These are phyloP conservation scores for Malurus alboscapulatus DNA, from an alignment of 2,113 vertebrate species.

Conservation along the genomic window DNA sequence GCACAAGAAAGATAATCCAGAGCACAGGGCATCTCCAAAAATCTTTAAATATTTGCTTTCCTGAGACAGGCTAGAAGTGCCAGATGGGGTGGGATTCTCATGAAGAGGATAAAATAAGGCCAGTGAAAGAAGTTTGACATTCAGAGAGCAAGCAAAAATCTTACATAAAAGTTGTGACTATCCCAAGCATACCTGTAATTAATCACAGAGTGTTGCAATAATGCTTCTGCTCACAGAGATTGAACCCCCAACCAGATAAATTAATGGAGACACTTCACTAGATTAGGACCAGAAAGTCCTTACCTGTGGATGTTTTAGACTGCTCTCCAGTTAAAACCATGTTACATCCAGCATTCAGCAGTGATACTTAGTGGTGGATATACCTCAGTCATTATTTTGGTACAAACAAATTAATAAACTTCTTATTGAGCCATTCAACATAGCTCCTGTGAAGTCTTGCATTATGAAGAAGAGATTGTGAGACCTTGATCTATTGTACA, in stretches of 20 bases:
- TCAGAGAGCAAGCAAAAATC: neutral
- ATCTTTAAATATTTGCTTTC: neutral
- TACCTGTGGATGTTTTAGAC: neutral
- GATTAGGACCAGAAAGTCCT: neutral
- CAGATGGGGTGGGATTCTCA: neutral
- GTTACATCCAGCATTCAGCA: neutral
- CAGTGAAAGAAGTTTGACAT: neutral
- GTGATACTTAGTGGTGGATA: neutral
- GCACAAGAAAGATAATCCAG: neutral
- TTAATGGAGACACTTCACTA: neutral
- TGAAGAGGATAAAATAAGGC: neutral
- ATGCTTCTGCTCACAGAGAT: neutral
- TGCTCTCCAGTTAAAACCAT: neutral
- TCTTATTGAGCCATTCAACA: neutral
- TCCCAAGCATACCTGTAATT: neutral
- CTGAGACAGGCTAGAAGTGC: neutral
- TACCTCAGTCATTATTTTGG: neutral
- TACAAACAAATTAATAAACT: neutral
- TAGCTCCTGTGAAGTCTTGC: neutral
- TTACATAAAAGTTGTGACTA: accelerated
- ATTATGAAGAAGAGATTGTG: neutral
- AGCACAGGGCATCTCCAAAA: neutral
- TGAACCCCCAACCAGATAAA: neutral
- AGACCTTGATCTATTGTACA: neutral
- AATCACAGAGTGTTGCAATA: neutral